phyloP scores from a whole-genome alignment of 2,797 vertebrate genomes.

The Cirrhinus mrigala region DNA sequence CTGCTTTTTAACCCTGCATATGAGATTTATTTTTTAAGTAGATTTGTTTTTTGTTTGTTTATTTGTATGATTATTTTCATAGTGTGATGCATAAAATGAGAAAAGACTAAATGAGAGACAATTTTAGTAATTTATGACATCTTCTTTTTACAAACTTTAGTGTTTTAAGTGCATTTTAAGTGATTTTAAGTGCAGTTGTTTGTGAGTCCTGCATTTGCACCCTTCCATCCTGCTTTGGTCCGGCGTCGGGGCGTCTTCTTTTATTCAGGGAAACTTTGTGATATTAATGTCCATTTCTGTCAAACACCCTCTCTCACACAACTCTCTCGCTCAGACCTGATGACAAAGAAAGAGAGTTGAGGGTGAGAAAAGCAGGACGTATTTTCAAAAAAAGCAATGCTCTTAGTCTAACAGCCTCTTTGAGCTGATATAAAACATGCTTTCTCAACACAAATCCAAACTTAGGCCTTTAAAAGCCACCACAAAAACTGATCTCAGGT shows the following conservation, averaged over 20 bases:
- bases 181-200: background rate
- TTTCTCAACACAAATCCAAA: conserved; percentile 1
- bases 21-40: too few species aligned
- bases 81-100: background rate
- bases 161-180: background rate
- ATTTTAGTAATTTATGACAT: background rate
- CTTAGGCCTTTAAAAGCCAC: conserved; percentile 10
- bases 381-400: background rate
- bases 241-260: background rate
- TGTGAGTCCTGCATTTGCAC: conserved; percentile 1
- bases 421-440: background rate
- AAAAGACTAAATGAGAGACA: background rate
- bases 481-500: background rate
- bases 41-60: too few species aligned
- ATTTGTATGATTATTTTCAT: background rate
- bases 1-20: too few species aligned
- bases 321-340: background rate
- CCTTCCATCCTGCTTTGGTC: background rate
- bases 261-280: conserved; percentile 28
- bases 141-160: background rate
- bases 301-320: conserved; percentile 18
- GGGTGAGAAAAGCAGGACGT: conserved; percentile 22
- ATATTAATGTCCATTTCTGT: conserved; percentile 36
- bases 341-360: background rate
- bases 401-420: conserved; percentile 23